A percentile compares a stretch with the other conserved stretches of the same genome.
Conservation (phyloP, 2,888 invertebrate species). For the Catocala sponsa region DNA sequence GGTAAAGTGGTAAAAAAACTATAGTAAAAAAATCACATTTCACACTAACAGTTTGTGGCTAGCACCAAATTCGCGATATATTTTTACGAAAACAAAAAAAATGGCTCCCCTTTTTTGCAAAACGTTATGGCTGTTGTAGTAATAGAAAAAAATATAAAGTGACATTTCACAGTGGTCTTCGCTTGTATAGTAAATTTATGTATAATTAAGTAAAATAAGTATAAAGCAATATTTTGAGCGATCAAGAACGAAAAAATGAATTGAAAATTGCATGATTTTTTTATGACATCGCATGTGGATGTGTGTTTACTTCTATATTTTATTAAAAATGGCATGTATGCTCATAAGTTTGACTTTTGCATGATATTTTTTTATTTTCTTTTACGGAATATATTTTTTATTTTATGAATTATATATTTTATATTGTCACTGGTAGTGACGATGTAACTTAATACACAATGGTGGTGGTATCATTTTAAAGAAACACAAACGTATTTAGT, state of each 20-base stretch:
- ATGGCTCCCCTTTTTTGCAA: conserved; percentile 21
- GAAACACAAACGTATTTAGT: conserved; percentile 5
- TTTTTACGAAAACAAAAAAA: conserved; percentile 9
- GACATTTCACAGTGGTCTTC: conserved; percentile 47
- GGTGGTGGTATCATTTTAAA: conserved; percentile 36
- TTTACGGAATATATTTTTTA: neutral
- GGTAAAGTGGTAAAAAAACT: conserved; percentile 64
- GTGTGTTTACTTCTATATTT: conserved; percentile 13
- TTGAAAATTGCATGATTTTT: conserved; percentile 51
- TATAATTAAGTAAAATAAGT: conserved; percentile 42
- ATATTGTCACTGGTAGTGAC: conserved; percentile 9
- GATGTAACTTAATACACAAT: conserved; percentile 2
- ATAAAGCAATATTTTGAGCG: conserved; percentile 76
- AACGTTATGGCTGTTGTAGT: conserved; percentile 52
- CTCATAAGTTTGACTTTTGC: conserved; percentile 17
- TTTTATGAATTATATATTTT: neutral
- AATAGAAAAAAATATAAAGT: conserved; percentile 37
- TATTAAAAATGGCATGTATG: conserved; percentile 31
- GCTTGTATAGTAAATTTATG: conserved; percentile 49
- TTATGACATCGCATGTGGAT: conserved; percentile 41
- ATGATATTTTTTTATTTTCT: conserved; percentile 15
- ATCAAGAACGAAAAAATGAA: conserved; percentile 63
- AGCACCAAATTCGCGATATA: conserved; percentile 31
- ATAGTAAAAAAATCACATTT: conserved; percentile 39
- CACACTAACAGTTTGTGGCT: conserved; percentile 49